These are phyloP conservation scores for Ginglymostoma cirratum DNA, from an alignment of 2,113 vertebrate species.

Conservation along the genomic window DNA sequence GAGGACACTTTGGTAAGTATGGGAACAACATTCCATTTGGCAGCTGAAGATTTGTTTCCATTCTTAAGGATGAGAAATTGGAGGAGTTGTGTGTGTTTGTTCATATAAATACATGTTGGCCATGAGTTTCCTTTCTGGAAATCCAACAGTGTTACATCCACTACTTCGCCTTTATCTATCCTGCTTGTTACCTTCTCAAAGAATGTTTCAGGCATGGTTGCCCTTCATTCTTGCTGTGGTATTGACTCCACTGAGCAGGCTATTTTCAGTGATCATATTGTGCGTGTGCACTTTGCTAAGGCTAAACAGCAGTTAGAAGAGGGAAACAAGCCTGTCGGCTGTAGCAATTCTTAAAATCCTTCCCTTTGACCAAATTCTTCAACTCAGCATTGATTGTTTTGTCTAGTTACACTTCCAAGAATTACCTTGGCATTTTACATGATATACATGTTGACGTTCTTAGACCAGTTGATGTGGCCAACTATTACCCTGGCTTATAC, in stretches of 20 bases:
- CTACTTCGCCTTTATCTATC: too few species aligned
- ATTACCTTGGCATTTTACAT: background rate
- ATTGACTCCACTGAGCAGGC: background rate
- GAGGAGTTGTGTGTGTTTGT: background rate
- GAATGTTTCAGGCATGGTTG: too few species aligned
- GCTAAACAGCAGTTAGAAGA: too few species aligned
- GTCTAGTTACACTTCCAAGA: background rate
- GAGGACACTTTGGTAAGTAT: conserved; percentile 92
- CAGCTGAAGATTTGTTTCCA: background rate
- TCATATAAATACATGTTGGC: background rate
- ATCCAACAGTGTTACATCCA: too few species aligned
- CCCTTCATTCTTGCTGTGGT: background rate
- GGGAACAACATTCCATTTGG: conserved; percentile 20
- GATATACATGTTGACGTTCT: background rate
- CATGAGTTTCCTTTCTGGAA: too few species aligned
- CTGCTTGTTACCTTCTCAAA: too few species aligned
- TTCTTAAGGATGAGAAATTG: background rate
- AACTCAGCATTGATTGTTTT: background rate
- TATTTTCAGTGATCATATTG: background rate
- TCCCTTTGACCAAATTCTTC: background rate
- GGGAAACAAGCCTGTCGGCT: background rate
- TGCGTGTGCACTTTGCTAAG: background rate
- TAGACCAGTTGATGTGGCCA: background rate
- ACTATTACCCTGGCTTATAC: background rate
- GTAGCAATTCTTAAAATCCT: background rate